A percentile compares a stretch with the other conserved stretches of the same genome.
Evolutionary conservation across 2,113 vertebrate genomes (phyloP).

Genomic region (Passerina amoena): DNA sequence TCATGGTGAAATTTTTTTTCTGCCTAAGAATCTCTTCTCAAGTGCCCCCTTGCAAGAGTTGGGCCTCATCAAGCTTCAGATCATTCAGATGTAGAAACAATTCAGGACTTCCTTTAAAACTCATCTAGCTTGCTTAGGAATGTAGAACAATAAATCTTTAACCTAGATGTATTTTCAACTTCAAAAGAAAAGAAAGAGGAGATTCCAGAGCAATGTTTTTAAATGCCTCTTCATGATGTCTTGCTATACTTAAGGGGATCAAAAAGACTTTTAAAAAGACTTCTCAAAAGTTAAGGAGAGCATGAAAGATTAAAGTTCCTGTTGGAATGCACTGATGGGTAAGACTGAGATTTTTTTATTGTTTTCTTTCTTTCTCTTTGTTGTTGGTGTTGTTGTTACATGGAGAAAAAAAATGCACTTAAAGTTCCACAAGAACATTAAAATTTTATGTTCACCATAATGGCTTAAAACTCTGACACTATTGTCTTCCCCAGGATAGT

Average conservation of each 20-base stretch:
- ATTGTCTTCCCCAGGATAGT: background rate
- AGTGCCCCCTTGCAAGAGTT: background rate
- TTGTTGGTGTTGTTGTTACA: background rate
- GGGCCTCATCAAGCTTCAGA: background rate
- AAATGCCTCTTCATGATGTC: background rate
- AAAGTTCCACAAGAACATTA: constrained; percentile 37
- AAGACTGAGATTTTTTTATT: background rate
- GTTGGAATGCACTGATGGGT: background rate
- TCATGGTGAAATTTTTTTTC: background rate
- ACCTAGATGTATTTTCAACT: background rate
- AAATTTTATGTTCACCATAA: constrained; percentile 25
- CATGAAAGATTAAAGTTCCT: background rate
- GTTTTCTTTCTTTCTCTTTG: background rate
- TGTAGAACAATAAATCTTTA: background rate
- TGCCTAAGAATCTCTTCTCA: background rate
- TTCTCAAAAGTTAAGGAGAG: background rate
- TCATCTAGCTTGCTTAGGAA: background rate
- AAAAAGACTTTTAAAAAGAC: background rate
- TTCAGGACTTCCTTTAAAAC: background rate
- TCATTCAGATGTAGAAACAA: background rate
- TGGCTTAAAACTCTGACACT: background rate
- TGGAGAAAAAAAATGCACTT: constrained; percentile 6
- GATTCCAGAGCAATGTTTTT: background rate
- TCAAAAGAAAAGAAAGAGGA: background rate
- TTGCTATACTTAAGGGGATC: background rate